Base-by-base conservation (phyloP, 2,888 invertebrate species). In the Eupithecia subfuscata region DNA sequence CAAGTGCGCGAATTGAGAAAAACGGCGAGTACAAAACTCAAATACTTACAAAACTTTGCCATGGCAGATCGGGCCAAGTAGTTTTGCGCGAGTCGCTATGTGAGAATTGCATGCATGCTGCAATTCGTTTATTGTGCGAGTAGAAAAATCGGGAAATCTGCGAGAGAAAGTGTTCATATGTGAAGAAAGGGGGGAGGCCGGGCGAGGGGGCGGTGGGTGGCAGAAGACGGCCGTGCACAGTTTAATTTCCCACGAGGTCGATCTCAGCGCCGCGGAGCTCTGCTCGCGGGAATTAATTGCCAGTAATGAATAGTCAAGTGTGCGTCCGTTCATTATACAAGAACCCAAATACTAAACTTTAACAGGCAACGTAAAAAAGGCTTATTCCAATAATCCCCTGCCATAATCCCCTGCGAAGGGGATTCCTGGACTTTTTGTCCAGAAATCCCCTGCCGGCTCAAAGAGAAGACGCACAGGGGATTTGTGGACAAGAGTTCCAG, bases 201-300 rank as follows among this genome's bases (percentile, higher is more conserved):
- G 84, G 83, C 82, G 84, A 81, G 85, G 86, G 83, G 88, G 90
- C 84, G 87, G 88, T 87, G 88, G 90, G 91, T 87, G 90, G 91
- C 88, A 90, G 88, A 93, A 93, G 94, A 93, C 92, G 93, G 92
- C 91, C 90, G 92, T 90, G 92, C 92, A 89, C 91, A 94, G 93
- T 94, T 95, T 95, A 95, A 95, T 95, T 95, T 95, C 95, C 95
- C 95, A 94, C 92, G 95, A 95, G 95, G 94, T 94, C 94, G 93
- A 94, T 95, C 95, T 94, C 92, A 88, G 93, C 90, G 92, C 92
- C 92, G 91, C 91, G 90, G 89, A 90, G 93, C 92, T 86, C 92
- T 90, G 90, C 94, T 92, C 94, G 94, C 93, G 94, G 95, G 95
- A 94, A 93, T 95, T 95, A 94, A 95, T 94, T 94, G 94, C 93